Evolutionary conservation across 2,113 vertebrate genomes (phyloP), one percentile per base, ranked within the genome.

Genomic region (Heliornis fulica): DNA sequence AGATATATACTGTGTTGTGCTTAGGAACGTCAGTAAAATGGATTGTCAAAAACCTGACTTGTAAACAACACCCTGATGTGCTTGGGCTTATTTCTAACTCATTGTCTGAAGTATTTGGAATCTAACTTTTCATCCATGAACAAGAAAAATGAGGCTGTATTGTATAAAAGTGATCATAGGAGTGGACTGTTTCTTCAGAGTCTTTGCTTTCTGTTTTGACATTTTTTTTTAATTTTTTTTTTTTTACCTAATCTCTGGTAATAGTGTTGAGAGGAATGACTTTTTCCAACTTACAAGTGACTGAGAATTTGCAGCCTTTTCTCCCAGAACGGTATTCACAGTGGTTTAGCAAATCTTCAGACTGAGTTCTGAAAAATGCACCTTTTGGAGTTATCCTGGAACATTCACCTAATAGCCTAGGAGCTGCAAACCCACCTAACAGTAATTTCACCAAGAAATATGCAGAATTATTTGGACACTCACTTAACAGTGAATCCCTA

Each of bases 391-490:
- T 28, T 69, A 25, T 3, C 36, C 64, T 69, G 31, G 12, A 82
- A 85, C 5, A 28, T 56, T 38, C 34, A 43, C 8, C 19, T n/a
- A 45, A 34, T 3, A 65, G 19, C 5, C 15, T 20, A 53, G 28
- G 18, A 75, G 15, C 19, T 80, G 32, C 25, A 54, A 76, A 45
- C 28, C 4, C 20, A 43, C 31, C 4, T 28, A 41, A 46, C 13
- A 10, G 11, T 15, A 66, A 9, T 31, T 63, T n/a, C 41, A 78
- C 7, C 41, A 82, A 74, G 59, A 92, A 75, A 10, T 2, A 50
- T 0, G 4, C 7, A 59, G 41, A 59, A 54, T 32, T 41, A 26
- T 61, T 75, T 85, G 26, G 0, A 0, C 41, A 25, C 11, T 36
- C 60, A 48, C 10, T 81, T 70, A n/a, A n/a, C 26, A 6, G 11